Evolutionary conservation across 1,140 invertebrate species (phyloP).

Genomic region (Galleria mellonella): DNA sequence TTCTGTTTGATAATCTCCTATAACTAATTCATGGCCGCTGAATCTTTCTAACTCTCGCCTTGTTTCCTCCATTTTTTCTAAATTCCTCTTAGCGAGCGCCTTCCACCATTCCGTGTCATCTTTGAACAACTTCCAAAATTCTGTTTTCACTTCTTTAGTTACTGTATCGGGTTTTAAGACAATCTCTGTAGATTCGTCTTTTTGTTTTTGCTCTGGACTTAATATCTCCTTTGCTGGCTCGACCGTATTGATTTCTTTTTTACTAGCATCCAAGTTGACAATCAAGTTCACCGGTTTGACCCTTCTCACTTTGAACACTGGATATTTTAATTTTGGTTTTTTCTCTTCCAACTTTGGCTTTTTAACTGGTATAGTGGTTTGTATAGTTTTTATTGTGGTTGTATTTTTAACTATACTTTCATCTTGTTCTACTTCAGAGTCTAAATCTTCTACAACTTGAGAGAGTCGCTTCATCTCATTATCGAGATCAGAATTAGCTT

Average conservation of each 20-base stretch:
- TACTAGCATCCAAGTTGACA: slow-evolving; percentile 29
- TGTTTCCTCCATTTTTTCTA: slow-evolving; percentile 68
- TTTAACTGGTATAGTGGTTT: slow-evolving; percentile 24
- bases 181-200: slow-evolving; percentile 25
- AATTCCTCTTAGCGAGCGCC: slow-evolving; percentile 60
- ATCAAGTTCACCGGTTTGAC: slow-evolving; percentile 51
- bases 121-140: slow-evolving; percentile 70
- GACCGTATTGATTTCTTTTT: slow-evolving; percentile 13
- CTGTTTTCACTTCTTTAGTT: slow-evolving; percentile 34
- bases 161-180: slow-evolving; percentile 27
- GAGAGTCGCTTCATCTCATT: slow-evolving; percentile 60
- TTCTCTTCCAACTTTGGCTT: slow-evolving; percentile 28
- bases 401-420: slow-evolving; percentile 23
- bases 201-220: slow-evolving; percentile 20
- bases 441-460: slow-evolving; percentile 56
- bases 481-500: slow-evolving; percentile 51
- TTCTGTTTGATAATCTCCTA: slow-evolving; percentile 52
- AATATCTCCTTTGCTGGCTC: slow-evolving; percentile 14
- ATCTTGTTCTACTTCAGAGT: slow-evolving; percentile 32
- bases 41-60: slow-evolving; percentile 62
- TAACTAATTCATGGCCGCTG: slow-evolving; percentile 59
- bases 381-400: slow-evolving; percentile 26
- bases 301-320: slow-evolving; percentile 52
- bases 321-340: slow-evolving; percentile 26
- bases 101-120: slow-evolving; percentile 71